These are phyloP conservation scores for Piprites chloris DNA, from an alignment of 2,113 vertebrate genomes.

Conservation along the genomic window DNA sequence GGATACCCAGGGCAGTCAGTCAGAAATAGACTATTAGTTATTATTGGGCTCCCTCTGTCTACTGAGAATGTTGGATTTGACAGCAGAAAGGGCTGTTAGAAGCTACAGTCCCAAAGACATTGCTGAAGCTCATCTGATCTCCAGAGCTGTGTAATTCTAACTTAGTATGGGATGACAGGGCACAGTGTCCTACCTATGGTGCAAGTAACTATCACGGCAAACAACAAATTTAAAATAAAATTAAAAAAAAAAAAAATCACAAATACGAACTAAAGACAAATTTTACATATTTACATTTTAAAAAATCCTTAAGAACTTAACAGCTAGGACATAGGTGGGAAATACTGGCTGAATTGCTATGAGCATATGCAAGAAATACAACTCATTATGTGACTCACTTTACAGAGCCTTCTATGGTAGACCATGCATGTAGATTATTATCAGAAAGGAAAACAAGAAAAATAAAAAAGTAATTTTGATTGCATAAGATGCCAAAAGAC, in stretches of 20 bases:
- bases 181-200: neutral
- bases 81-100: neutral
- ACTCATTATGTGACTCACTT: neutral
- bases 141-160: neutral
- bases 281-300: neutral
- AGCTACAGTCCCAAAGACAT: neutral
- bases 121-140: neutral
- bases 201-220: neutral
- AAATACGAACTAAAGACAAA: neutral
- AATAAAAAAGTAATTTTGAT: neutral
- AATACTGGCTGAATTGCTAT: neutral
- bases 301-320: neutral
- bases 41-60: neutral
- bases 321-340: neutral
- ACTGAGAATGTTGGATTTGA: neutral
- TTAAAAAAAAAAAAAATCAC: neutral
- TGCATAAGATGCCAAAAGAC: neutral
- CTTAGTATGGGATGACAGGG: neutral
- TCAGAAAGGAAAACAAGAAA: neutral
- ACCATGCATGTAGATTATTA: neutral
- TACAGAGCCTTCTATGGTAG: neutral
- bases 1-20: neutral
- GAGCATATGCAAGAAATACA: neutral
- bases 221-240: neutral
- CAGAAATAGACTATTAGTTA: fast-evolving